Percentiles rank a stretch among this genome's conserved stretches.
phyloP scores from a whole-genome alignment of 2,888 invertebrate species.

The Scelioninae gen. 1 region DNA sequence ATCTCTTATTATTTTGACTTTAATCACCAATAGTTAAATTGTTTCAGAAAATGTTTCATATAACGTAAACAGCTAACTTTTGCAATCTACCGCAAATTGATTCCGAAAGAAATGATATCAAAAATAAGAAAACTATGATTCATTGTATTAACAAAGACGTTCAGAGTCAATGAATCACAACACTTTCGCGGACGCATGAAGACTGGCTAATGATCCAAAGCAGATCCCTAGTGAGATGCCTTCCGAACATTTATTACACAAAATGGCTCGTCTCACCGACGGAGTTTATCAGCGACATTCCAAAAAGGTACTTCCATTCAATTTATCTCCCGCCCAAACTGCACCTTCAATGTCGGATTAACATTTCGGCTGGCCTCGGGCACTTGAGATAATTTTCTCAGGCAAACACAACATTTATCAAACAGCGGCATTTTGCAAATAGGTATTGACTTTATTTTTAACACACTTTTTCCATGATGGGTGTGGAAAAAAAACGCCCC shows the following conservation, averaged over 20 bases:
- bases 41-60: background rate
- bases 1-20: background rate
- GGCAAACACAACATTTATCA: slow-evolving; percentile 26
- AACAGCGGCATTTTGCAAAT: background rate
- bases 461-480: background rate
- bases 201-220: slow-evolving; percentile 46
- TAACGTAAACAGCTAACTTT: no score
- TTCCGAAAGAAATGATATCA: background rate
- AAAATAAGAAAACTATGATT: slow-evolving; percentile 21
- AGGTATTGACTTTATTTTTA: slow-evolving; percentile 2
- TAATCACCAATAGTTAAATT: no score
- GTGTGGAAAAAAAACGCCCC: background rate
- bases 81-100: background rate
- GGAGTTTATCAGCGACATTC: slow-evolving; percentile 51
- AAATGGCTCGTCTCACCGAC: slow-evolving; percentile 8
- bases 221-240: slow-evolving; percentile 20
- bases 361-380: slow-evolving; percentile 13
- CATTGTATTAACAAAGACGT: slow-evolving; percentile 24
- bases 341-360: slow-evolving; percentile 33
- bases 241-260: slow-evolving; percentile 31
- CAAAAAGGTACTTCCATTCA: slow-evolving; percentile 41
- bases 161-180: slow-evolving; percentile 27
- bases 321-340: slow-evolving; percentile 30
- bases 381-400: slow-evolving; percentile 27
- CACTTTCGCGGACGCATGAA: slow-evolving; percentile 23